A percentile compares a stretch with the other conserved stretches of the same genome.
These are phyloP conservation scores for Brachionus rotundiformis DNA, from an alignment of 1,140 invertebrate species.

Conservation along the genomic window DNA sequence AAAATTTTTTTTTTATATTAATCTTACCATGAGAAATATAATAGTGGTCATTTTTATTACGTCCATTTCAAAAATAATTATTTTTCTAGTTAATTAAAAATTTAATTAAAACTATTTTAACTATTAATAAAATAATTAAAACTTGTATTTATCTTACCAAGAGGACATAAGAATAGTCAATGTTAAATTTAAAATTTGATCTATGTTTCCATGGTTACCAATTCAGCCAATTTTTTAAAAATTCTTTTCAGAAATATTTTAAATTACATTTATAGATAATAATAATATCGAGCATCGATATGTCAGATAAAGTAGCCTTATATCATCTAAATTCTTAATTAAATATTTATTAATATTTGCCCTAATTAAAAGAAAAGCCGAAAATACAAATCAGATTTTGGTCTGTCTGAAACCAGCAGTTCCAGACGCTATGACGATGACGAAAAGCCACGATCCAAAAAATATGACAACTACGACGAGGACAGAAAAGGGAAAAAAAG, in stretches of 20 bases:
- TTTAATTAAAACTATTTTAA: too few species aligned
- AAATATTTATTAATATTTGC: too few species aligned
- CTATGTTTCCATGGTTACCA: background rate
- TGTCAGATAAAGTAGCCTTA: slow-evolving; percentile 43
- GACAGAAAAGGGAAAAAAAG: slow-evolving; percentile 20
- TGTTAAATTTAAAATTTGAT: background rate
- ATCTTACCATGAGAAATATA: too few species aligned
- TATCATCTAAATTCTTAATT: background rate
- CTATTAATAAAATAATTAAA: too few species aligned
- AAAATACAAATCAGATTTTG: slow-evolving; percentile 40
- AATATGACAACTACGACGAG: slow-evolving; percentile 5
- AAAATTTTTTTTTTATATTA: slow-evolving; percentile 29
- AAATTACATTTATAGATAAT: too few species aligned
- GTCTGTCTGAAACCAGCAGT: background rate
- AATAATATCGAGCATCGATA: background rate
- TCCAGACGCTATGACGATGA: background rate
- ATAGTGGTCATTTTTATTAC: too few species aligned
- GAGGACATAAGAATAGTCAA: background rate
- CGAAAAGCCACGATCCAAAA: slow-evolving; percentile 5
- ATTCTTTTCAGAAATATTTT: background rate
- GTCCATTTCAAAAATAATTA: too few species aligned
- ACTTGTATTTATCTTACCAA: background rate
- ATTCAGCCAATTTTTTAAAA: background rate
- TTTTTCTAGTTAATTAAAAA: too few species aligned
- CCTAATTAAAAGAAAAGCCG: slow-evolving; percentile 38